phyloP scores from a whole-genome alignment of 2,797 vertebrate species.

The Rhodeus uyekii region DNA sequence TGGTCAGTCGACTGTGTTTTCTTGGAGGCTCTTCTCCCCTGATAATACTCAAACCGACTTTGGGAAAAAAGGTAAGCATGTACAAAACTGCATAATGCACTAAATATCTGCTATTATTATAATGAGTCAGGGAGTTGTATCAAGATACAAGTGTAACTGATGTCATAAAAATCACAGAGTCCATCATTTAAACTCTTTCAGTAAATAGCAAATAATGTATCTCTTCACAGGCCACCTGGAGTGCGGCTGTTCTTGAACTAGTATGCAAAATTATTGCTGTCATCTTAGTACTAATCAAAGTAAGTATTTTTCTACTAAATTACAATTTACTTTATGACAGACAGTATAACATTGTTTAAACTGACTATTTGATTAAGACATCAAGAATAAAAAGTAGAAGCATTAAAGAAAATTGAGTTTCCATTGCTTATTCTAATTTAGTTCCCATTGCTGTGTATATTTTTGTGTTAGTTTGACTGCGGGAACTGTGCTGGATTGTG shows the following conservation, averaged over 20 bases:
- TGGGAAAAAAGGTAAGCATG: conserved; percentile 6
- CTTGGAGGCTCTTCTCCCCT: conserved; percentile 6
- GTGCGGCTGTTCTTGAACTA: conserved; percentile 17
- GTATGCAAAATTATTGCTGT: conserved; percentile 26
- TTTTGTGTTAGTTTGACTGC: not conserved
- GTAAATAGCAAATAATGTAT: not conserved
- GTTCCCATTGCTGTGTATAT: not conserved
- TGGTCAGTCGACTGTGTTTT: conserved; percentile 32
- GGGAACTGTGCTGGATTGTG: conserved; percentile 49
- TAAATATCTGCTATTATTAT: not conserved
- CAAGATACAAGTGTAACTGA: no score
- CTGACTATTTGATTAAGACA: not conserved
- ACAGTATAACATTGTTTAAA: not conserved
- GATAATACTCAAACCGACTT: conserved; percentile 12
- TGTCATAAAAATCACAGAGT: not conserved
- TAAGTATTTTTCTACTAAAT: conserved; percentile 31
- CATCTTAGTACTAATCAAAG: conserved; percentile 37
- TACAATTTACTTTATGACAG: not conserved
- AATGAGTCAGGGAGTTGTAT: not conserved
- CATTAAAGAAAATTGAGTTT: not conserved
- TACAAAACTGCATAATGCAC: not conserved
- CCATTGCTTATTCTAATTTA: not conserved
- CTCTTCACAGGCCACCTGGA: conserved; percentile 34
- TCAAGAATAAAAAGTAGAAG: not conserved
- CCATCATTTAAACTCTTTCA: not conserved